Base-by-base conservation (phyloP, 2,113 vertebrate genomes). In the Halichoerus grypus region DNA sequence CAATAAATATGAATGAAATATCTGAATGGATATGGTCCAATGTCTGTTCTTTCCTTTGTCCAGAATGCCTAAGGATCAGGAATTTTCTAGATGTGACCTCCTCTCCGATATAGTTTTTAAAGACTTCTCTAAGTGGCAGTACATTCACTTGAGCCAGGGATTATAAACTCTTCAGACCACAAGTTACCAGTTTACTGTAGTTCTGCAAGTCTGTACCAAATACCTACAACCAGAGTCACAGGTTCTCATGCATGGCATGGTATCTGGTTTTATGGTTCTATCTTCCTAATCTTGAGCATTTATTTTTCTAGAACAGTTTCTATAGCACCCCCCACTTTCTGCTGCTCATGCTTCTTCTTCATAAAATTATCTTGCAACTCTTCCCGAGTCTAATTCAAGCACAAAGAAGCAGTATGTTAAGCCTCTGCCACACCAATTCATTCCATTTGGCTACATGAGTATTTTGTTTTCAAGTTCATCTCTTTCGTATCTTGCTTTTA, bases 291-390 rank as follows among this genome's bases (percentile, higher is more conserved):
- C n/a, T 80, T 86, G 46, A 71, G 36, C 36, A 18, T 49, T 69
- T 74, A 72, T 49, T 93, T 97, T 83, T 96, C 81, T 92, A 36
- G 1, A 88, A 71, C 36, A 88, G 74, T 76, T 80, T 95, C 59
- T 77, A 94, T 3, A 55, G 39, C 16, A 81, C 18, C 12, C n/a
- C 85, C 59, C 31, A 80, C 21, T 88, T 90, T 90, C 49, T 91
- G 53, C 53, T 96, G 33, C 39, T 94, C 39, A 88, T 4, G 61
- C 31, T 83, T 93, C 81, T 81, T 55, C 65, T 71, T 63, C 7
- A 82, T 79, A 72, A 96, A 87, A 95, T 82, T 42, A 96, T 81
- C 89, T 21, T 96, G 71, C 51, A 96, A 74, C 7, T 93, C 95
- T 72, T 74, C 53, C 72, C 16, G 3, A 65, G 36, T 94, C 83